Conservation (phyloP, 2,113 vertebrate genomes). For the Meleagris gallopavo region DNA sequence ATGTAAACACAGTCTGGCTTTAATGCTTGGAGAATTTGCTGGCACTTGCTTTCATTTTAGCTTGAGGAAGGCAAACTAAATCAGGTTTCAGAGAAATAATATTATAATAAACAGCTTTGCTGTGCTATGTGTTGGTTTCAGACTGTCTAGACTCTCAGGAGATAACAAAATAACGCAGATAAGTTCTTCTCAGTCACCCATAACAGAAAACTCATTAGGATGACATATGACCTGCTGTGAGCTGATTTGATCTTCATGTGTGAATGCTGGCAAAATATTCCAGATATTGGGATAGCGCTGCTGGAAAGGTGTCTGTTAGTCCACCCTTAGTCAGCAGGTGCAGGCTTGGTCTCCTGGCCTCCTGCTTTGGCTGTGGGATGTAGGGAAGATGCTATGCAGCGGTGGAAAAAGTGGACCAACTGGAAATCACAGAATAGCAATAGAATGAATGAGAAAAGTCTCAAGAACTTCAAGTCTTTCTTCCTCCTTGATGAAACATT, state of each 20-base stretch:
- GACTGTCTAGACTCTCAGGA: constrained; percentile 61
- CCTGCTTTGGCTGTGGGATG: background rate
- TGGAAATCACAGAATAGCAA: background rate
- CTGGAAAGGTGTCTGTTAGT: background rate
- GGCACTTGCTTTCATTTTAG: constrained; percentile 58
- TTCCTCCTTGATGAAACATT: background rate
- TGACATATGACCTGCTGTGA: constrained; percentile 43
- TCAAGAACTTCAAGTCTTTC: background rate
- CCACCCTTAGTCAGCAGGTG: background rate
- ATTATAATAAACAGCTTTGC: constrained; percentile 28
- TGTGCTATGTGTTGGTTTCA: constrained; percentile 12
- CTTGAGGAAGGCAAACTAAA: constrained; percentile 37
- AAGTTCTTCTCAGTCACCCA: constrained; percentile 44
- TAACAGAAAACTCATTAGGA: constrained; percentile 60
- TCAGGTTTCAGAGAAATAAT: constrained; percentile 35
- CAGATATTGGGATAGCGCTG: constrained; percentile 15
- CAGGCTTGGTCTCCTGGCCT: background rate
- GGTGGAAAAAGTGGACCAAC: background rate
- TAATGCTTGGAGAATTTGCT: background rate
- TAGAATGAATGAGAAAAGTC: background rate
- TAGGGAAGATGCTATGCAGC: background rate
- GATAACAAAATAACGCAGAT: constrained; percentile 59
- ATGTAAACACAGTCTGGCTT: constrained; percentile 33
- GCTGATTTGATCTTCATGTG: background rate
- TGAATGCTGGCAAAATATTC: background rate